Evolutionary conservation across 1,140 invertebrate species (phyloP).

Genomic region (Drosophila kurseongensis): DNA sequence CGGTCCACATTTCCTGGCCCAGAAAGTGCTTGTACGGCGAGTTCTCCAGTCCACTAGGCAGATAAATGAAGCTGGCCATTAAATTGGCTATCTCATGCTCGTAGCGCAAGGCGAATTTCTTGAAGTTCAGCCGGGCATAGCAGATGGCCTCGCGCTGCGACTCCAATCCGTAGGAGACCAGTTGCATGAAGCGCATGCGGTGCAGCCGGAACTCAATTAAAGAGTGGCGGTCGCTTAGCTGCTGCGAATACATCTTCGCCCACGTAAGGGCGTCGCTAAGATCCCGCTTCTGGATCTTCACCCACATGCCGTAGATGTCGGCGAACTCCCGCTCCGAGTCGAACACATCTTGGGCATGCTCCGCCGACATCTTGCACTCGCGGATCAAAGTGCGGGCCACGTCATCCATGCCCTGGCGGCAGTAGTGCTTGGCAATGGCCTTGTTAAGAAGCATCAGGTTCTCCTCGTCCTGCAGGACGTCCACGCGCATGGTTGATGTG

Average conservation of each 20-base stretch:
- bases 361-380: constrained; percentile 90
- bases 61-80: constrained; percentile 94
- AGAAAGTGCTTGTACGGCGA: constrained; percentile 94
- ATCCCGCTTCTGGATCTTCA: constrained; percentile 91
- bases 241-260: constrained; percentile 88
- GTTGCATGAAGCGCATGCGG: constrained; percentile 86
- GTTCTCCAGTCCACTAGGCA: constrained; percentile 91
- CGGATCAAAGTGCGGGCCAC: constrained; percentile 93
- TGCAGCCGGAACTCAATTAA: constrained; percentile 95
- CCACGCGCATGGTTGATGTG: constrained; percentile 93
- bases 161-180: constrained; percentile 70
- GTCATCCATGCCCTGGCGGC: constrained; percentile 95
- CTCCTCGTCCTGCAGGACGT: constrained; percentile 92
- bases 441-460: constrained; percentile 94
- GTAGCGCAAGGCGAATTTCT: constrained; percentile 92
- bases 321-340: constrained; percentile 91
- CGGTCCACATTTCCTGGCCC: constrained; percentile 92
- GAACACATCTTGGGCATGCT: constrained; percentile 85
- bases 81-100: constrained; percentile 94
- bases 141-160: constrained; percentile 88
- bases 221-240: constrained; percentile 88
- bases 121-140: constrained; percentile 94
- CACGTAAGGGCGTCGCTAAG: constrained; percentile 92
- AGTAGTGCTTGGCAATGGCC: constrained; percentile 98
- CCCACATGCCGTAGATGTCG: constrained; percentile 93